Base-by-base conservation (phyloP, 2,888 invertebrate genomes). In the Bugula neritina region DNA sequence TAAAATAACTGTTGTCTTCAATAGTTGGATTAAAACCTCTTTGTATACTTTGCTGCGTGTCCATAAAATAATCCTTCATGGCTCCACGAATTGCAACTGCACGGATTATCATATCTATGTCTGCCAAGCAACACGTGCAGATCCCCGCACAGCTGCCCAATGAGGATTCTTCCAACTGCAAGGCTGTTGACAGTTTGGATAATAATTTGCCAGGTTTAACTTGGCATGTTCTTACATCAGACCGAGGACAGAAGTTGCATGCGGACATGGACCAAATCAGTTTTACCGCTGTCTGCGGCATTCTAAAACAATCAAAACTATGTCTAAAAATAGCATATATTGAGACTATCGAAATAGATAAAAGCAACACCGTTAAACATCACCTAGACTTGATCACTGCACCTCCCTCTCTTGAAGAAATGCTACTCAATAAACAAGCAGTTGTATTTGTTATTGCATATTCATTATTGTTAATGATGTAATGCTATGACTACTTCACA, bases 141-240 rank as follows among this genome's bases (percentile, higher is more conserved):
- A 63, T 63, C 31, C 63, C 63, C 13, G 27, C 63, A 31, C 25
- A 63, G 31, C n/a, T 25, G 13, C 31, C 63, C 13, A 63, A 27
- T 13, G 27, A 2, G 27, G 63, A 63, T 13, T 25, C 63, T 10
- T 63, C 63, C 10, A 63, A 5, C 5, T 63, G 31, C 31, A 63
- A 31, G 5, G 63, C 63, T 13, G 63, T 31, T 17, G 63, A 63
- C 27, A 63, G 34, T 27, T 63, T 63, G 10, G 63, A 63, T 10
- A 63, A 31, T 31, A 63, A 27, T n/a, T 63, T 63, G 29, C 63
- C 63, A 63, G 63, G 63, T 31, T 63, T 63, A 17, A 63, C n/a
- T n/a, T 63, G 63, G n/a, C 63, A 63, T 2, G 63, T 63, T n/a
- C 63, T 25, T 31, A 63, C 63, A 31, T 63, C 63, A 2, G 63